Conservation (phyloP, 2,888 invertebrate genomes). For the Platerodrilus igneus region DNA sequence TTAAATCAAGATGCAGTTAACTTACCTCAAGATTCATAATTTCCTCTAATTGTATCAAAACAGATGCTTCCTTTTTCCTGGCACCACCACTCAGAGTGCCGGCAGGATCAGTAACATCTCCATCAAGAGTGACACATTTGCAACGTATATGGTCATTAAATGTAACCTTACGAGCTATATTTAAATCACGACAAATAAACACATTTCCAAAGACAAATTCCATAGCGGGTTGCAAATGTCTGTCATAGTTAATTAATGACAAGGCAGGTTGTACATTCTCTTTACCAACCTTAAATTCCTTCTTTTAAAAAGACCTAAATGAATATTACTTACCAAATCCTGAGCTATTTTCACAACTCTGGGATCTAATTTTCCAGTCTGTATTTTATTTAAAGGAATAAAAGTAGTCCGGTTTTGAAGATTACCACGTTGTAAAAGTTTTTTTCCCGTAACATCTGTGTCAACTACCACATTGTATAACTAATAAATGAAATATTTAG, state of each 20-base stretch:
- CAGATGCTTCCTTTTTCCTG: slow-evolving; percentile 53
- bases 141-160: slow-evolving; percentile 66
- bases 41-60: slow-evolving; percentile 56
- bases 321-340: slow-evolving; percentile 53
- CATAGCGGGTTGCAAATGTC: slow-evolving; percentile 69
- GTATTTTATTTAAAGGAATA: slow-evolving; percentile 87
- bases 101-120: slow-evolving; percentile 86
- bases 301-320: not conserved
- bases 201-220: slow-evolving; percentile 81
- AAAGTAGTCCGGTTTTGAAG: slow-evolving; percentile 78
- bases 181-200: slow-evolving; percentile 79
- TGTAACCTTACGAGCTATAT: slow-evolving; percentile 74
- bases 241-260: slow-evolving; percentile 68
- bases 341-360: slow-evolving; percentile 63
- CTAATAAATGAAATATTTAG: slow-evolving; percentile 51
- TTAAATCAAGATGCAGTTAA: not conserved
- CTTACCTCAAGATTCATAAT: slow-evolving; percentile 48
- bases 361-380: slow-evolving; percentile 57
- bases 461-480: slow-evolving; percentile 89
- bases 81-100: slow-evolving; percentile 90
- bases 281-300: slow-evolving; percentile 58
- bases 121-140: slow-evolving; percentile 82
- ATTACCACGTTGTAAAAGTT: slow-evolving; percentile 76
- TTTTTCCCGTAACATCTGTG: slow-evolving; percentile 77
- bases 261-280: slow-evolving; percentile 80